Evolutionary conservation across 2,113 vertebrate species (phyloP).

Genomic region (Peromyscus californicus): DNA sequence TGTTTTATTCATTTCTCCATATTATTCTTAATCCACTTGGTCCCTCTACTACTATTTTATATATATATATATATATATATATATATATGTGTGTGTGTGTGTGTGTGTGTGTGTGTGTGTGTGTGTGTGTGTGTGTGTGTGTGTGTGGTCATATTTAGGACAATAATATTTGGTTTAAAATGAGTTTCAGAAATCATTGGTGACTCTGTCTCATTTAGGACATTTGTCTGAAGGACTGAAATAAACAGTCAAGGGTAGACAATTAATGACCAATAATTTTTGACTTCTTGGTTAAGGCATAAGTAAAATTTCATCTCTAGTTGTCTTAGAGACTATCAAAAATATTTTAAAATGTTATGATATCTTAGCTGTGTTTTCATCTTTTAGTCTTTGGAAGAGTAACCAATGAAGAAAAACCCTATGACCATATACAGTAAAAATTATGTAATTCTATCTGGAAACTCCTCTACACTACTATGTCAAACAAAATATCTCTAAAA

Average conservation of each 20-base stretch:
- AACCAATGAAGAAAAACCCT: neutral
- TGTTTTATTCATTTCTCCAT: neutral
- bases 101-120: no score
- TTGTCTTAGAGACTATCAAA: neutral
- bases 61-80: no score
- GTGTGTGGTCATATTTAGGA: neutral
- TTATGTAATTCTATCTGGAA: neutral
- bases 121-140: no score
- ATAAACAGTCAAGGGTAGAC: neutral
- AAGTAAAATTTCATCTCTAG: constrained; percentile 34
- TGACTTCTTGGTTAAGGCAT: constrained; percentile 14
- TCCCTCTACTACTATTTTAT: neutral
- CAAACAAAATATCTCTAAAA: constrained; percentile 39
- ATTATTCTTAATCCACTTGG: constrained; percentile 59
- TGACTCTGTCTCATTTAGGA: constrained; percentile 14
- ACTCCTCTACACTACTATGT: neutral
- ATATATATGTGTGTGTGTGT: no score
- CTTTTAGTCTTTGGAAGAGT: constrained; percentile 35
- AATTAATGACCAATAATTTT: constrained; percentile 11
- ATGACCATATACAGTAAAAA: constrained; percentile 4
- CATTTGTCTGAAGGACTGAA: neutral
- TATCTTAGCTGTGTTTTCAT: constrained; percentile 32
- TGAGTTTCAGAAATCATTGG: neutral
- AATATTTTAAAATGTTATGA: constrained; percentile 27
- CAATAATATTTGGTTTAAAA: constrained; percentile 58